Evolutionary conservation across 1,140 invertebrate species (phyloP).

Genomic region (Cyphomyrmex costatus): DNA sequence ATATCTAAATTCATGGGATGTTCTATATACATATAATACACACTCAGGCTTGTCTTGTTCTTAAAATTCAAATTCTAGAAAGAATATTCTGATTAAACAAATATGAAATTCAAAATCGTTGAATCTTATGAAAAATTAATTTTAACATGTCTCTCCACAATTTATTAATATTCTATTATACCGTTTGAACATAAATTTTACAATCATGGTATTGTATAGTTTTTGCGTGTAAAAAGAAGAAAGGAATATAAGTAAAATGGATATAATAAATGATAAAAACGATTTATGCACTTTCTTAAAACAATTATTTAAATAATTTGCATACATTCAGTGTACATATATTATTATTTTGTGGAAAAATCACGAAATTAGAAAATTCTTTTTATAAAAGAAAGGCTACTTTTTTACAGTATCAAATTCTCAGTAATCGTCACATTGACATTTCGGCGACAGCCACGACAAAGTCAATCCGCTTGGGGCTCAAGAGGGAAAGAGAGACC

Average conservation of each 20-base stretch:
- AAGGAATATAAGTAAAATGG: neutral
- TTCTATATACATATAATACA: neutral
- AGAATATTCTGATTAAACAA: neutral
- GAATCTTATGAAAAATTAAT: neutral
- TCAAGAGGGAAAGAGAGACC: slow-evolving; percentile 8
- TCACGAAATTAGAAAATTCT: neutral
- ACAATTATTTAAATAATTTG: neutral
- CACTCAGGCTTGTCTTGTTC: neutral
- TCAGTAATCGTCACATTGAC: slow-evolving; percentile 16
- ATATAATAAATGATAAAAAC: neutral
- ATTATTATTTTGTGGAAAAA: neutral
- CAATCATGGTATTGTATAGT: neutral
- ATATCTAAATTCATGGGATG: neutral
- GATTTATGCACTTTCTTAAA: neutral
- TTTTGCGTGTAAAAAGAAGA: neutral
- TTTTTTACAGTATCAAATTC: neutral
- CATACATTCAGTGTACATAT: neutral
- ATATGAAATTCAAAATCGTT: neutral
- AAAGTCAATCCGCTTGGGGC: slow-evolving; percentile 1
- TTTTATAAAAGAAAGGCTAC: neutral
- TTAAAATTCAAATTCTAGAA: neutral
- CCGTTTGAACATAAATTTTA: neutral
- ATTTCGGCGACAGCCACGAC: slow-evolving; percentile 7
- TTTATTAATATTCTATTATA: neutral
- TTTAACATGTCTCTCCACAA: neutral